A percentile compares a stretch with the other conserved stretches of the same genome.
These are phyloP conservation scores for Marcusenius ussheri DNA, from an alignment of 2,113 vertebrate genomes.

Conservation along the genomic window DNA sequence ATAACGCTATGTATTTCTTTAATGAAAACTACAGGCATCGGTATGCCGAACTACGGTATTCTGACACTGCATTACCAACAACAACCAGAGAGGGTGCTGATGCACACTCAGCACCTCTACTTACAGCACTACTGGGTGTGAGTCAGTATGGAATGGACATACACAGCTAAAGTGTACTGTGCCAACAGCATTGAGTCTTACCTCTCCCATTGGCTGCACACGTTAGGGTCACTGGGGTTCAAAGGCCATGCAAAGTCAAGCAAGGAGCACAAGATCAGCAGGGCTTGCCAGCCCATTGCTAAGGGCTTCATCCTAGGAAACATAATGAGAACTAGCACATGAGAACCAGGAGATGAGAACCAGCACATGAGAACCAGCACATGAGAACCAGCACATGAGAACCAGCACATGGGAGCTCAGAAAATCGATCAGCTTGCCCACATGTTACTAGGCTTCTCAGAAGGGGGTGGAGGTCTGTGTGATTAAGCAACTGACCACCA, in stretches of 20 bases:
- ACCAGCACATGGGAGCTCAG: background rate
- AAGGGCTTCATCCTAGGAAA: slow-evolving; percentile 50
- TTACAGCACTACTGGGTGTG: background rate
- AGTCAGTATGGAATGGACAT: background rate
- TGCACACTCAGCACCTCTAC: background rate
- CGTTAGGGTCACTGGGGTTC: slow-evolving; percentile 71
- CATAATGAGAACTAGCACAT: background rate
- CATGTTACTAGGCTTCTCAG: background rate
- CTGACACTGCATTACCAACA: background rate
- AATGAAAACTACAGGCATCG: background rate
- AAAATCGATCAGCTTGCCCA: background rate
- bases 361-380: background rate
- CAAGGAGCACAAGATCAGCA: slow-evolving; percentile 47
- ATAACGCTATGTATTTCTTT: background rate
- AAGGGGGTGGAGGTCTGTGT: background rate
- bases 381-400: too few species aligned
- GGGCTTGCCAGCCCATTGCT: slow-evolving; percentile 35
- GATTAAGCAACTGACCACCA: background rate
- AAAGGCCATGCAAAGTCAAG: slow-evolving; percentile 53
- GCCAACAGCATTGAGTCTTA: slow-evolving; percentile 40
- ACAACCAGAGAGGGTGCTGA: background rate
- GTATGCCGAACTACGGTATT: background rate
- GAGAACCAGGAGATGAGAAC: background rate
- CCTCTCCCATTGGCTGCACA: slow-evolving; percentile 94
- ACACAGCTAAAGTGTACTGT: background rate